A percentile compares a stretch with the other conserved stretches of the same genome.
Evolutionary conservation across 2,113 vertebrate genomes (phyloP).

Genomic region (Oriolus oriolus): DNA sequence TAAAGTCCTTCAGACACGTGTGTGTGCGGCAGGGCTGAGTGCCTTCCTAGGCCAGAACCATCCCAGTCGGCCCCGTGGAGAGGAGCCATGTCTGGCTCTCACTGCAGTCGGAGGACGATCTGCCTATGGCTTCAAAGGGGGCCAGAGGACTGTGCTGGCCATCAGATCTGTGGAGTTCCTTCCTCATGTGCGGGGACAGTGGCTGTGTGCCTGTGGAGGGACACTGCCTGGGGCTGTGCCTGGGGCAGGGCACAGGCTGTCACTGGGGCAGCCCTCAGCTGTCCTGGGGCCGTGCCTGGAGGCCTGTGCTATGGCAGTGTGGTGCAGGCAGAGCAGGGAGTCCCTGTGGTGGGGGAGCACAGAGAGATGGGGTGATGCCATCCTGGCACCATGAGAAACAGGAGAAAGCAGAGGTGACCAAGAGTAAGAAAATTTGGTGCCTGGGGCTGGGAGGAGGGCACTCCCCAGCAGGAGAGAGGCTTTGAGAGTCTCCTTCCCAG

Average conservation of each 20-base stretch:
- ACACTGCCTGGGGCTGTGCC: not conserved
- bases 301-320: rapidly evolving
- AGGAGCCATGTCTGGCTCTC: rapidly evolving
- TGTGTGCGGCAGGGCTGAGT: not conserved
- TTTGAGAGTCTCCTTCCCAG: not conserved
- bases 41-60: not conserved
- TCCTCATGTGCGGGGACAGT: not conserved
- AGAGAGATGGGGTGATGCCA: rapidly evolving
- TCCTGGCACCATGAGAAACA: rapidly evolving
- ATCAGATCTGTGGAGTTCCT: not conserved
- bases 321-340: not conserved
- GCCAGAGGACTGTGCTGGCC: not conserved
- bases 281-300: rapidly evolving
- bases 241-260: too few species aligned
- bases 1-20: not conserved
- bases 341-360: too few species aligned
- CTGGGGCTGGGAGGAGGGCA: not conserved
- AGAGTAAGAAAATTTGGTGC: not conserved
- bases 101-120: rapidly evolving
- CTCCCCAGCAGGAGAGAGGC: not conserved
- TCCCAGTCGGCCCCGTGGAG: rapidly evolving
- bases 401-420: not conserved
- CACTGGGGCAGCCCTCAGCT: rapidly evolving
- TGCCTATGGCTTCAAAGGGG: rapidly evolving
- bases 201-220: not conserved